These are phyloP conservation scores for Netelia fuscicornis DNA, from an alignment of 2,888 invertebrate genomes.

Conservation along the genomic window DNA sequence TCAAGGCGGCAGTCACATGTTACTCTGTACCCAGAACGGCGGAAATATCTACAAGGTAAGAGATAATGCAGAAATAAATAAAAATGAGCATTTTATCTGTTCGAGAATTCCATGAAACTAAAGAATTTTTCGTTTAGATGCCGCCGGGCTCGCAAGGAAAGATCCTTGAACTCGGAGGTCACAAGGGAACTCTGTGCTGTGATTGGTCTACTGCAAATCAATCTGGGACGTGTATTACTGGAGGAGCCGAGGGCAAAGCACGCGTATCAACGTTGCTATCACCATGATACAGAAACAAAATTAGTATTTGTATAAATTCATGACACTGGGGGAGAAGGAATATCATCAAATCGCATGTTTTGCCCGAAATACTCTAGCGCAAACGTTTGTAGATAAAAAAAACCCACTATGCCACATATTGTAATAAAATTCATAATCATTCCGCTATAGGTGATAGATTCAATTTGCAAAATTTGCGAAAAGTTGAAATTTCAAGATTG, in stretches of 20 bases:
- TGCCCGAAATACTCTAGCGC: conserved; percentile 58
- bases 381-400: conserved; percentile 69
- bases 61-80: background rate
- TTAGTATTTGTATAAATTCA: conserved; percentile 83
- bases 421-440: conserved; percentile 71
- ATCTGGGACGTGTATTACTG: conserved; percentile 87
- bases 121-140: conserved; percentile 79
- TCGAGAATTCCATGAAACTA: background rate
- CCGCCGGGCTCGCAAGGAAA: conserved; percentile 81
- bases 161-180: conserved; percentile 86
- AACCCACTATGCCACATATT: conserved; percentile 62
- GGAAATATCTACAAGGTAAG: conserved; percentile 84
- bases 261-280: conserved; percentile 87
- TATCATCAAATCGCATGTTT: conserved; percentile 39
- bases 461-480: background rate
- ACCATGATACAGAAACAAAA: conserved; percentile 84
- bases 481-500: background rate
- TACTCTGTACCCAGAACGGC: conserved; percentile 83
- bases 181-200: conserved; percentile 86
- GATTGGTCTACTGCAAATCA: conserved; percentile 88
- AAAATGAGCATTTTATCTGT: conserved; percentile 7
- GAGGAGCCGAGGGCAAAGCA: conserved; percentile 87
- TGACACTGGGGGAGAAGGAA: conserved; percentile 64
- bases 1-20: conserved; percentile 83
- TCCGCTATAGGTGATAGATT: conserved; percentile 28